Base-by-base conservation (phyloP, 2,113 vertebrate species). In the Salvelinus alpinus region DNA sequence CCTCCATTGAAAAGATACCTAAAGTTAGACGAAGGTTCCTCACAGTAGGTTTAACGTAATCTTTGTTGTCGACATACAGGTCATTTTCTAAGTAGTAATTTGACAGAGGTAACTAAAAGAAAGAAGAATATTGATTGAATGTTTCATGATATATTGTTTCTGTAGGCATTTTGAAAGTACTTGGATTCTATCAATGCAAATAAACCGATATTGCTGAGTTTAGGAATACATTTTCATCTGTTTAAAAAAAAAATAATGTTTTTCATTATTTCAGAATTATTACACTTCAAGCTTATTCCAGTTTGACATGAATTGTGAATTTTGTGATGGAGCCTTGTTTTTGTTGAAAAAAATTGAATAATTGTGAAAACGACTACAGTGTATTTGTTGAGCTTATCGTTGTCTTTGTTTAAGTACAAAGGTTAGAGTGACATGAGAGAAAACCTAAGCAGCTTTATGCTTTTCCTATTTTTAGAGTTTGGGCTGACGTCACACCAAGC, bases 131-230 rank as follows among this genome's bases (percentile, higher is more conserved):
- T 69, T 71, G 72, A 87, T 90, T 81, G 76, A 85, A 71, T 85
- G 67, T 84, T 13, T 86, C 83, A 85, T 88, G 75, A 57, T 84
- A 83, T 85, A 67, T 81, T 84, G 79, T 72, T 70, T 85, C 75
- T 85, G 22, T 70, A 29, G 66, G 62, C 16, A 78, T 20, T 66
- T 51, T 68, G 54, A 54, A 78, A 89, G 67, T 62, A 38, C 31
- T 34, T 54, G 24, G 81, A 1, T 59, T 86, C 89, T 89, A 86
- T 83, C 86, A 88, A 92, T 91, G 82, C 79, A 84, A 82, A 44
- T 31, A 66, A 73, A 84, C 79, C 75, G 31, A 74, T 70, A 70
- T 68, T 83, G 78, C 76, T 86, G 48, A 82, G 38, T 70, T 25
- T 57, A 57, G 69, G 75, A 60, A 66, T 22, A 62, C 86, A 88